Base-by-base conservation (phyloP, 2,113 vertebrate genomes). In the Tragelaphus imberbis region DNA sequence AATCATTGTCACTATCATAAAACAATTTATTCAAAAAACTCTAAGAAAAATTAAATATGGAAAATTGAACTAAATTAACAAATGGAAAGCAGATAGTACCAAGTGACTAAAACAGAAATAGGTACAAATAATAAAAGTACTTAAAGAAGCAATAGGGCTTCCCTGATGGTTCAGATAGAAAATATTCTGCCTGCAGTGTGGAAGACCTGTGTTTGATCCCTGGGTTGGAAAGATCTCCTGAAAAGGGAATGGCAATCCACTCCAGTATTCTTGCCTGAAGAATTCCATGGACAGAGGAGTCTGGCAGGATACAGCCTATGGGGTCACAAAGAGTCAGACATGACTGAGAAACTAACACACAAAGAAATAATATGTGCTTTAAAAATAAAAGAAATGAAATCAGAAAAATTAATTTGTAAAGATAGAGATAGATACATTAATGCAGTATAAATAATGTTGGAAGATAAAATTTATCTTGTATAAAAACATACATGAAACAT, bases 301-400 rank as follows among this genome's bases (percentile, higher is more conserved):
- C 17, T n/a, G 15, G 13, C 0, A 0, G n/a, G 10, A 11, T 71
- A 23, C 19, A 71, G n/a, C 36, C n/a, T 9, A 21, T 11, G 19
- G n/a, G n/a, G 68, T 71, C 4, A 0, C 9, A 71, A 71, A 71
- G n/a, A 71, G 5, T 40, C n/a, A 40, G 68, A 40, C 68, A 71
- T 23, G 19, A 71, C n/a, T 40, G 68, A 71, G n/a, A 10, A 40
- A 23, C 65, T 36, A 71, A 71, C 19, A 23, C 65, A 23, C n/a
- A 36, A 71, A 21, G n/a, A 55, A 90, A 7, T 47, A 49, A 58
- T 75, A 40, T 10, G 13, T 87, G 51, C 53, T 90, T 94, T 84
- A 27, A 55, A 75, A 77, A 40, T 59, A 23, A 27, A 90, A 71
- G 23, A 97, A 79, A 79, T 82, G 5, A 15, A 91, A 49, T 75